These are phyloP conservation scores for Capitella teleta DNA, from an alignment of 1,140 invertebrate species.

Conservation along the genomic window DNA sequence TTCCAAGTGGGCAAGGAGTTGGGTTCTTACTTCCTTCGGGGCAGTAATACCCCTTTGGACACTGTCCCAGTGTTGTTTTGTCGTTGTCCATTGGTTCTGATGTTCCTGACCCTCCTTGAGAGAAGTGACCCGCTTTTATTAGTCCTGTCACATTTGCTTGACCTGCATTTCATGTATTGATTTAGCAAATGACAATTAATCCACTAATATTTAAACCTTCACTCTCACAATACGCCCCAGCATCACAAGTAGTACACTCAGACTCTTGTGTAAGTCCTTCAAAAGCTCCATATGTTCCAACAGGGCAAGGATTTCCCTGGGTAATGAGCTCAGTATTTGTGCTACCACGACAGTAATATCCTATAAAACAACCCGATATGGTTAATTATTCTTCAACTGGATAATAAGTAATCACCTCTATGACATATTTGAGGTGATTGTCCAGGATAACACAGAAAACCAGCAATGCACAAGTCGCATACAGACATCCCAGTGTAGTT, in stretches of 20 bases:
- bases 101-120: constrained; percentile 15
- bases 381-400: neutral
- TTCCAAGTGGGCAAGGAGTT: constrained; percentile 28
- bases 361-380: constrained; percentile 13
- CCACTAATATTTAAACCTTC: constrained; percentile 17
- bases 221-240: constrained; percentile 28
- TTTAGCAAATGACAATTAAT: neutral
- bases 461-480: constrained; percentile 25
- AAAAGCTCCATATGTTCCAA: constrained; percentile 22
- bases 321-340: constrained; percentile 18
- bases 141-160: constrained; percentile 23
- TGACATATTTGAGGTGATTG: constrained; percentile 25
- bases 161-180: constrained; percentile 16
- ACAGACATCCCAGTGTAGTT: constrained; percentile 28
- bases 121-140: constrained; percentile 26
- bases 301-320: constrained; percentile 20
- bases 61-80: constrained; percentile 12
- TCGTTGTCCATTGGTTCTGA: constrained; percentile 21
- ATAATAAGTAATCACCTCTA: constrained; percentile 18
- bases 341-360: constrained; percentile 29
- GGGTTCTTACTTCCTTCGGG: constrained; percentile 21
- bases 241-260: constrained; percentile 26
- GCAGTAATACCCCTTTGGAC: constrained; percentile 31
- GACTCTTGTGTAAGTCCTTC: constrained; percentile 18
- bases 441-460: constrained; percentile 26